Percentiles rank a stretch among this genome's conserved stretches.
These are phyloP conservation scores for Taenioides sp. DNA, from an alignment of 2,797 vertebrate genomes.

Conservation along the genomic window DNA sequence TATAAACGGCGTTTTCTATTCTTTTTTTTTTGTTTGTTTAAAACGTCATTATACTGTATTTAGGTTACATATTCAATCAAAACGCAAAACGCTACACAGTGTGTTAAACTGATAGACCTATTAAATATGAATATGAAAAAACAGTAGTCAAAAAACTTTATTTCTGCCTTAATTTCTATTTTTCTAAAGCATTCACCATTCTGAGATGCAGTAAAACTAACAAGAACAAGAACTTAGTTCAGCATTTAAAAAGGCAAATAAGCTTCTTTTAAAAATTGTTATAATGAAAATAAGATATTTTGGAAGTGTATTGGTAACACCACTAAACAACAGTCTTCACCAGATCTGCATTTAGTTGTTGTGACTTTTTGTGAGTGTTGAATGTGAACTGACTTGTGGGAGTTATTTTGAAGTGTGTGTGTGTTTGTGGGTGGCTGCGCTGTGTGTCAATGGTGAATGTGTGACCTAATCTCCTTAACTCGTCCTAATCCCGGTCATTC, in stretches of 20 bases:
- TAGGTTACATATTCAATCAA: too few relatives aligned
- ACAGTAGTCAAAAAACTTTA: too few relatives aligned
- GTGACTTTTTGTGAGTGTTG: background rate
- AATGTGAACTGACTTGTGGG: slow-evolving; percentile 11
- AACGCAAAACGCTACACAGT: too few relatives aligned
- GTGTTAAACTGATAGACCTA: too few relatives aligned
- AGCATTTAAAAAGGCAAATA: background rate
- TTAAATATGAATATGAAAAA: too few relatives aligned
- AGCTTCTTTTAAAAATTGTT: background rate
- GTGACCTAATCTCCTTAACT: slow-evolving; percentile 86
- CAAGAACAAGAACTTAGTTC: background rate
- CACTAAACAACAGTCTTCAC: background rate
- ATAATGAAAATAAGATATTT: background rate
- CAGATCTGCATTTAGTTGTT: background rate
- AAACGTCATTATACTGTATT: too few relatives aligned
- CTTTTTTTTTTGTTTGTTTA: too few relatives aligned
- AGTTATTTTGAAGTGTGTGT: slow-evolving; percentile 18
- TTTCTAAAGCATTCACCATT: too few relatives aligned
- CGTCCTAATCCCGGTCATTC: slow-evolving; percentile 86
- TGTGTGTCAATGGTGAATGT: slow-evolving; percentile 76
- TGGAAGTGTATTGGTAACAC: background rate
- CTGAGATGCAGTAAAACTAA: too few relatives aligned
- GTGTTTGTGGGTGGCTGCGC: slow-evolving; percentile 63
- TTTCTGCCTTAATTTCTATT: too few relatives aligned
- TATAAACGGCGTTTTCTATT: too few relatives aligned